Evolutionary conservation across 2,113 vertebrate species (phyloP).

Genomic region (Irena cyanogastra): DNA sequence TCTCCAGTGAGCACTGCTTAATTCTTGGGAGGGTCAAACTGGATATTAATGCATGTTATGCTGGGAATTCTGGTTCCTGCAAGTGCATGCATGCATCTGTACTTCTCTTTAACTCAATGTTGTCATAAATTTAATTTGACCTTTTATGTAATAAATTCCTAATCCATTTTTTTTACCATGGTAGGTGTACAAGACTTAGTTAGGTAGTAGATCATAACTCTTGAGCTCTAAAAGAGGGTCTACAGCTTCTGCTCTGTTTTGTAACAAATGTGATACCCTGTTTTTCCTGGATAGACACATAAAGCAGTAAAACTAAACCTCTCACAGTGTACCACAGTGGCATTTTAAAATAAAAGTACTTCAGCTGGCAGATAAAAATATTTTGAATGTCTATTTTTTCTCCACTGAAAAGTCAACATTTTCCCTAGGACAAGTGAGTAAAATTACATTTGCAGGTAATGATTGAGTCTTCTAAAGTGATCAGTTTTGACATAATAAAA

Average conservation of each 20-base stretch:
- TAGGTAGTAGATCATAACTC: background rate
- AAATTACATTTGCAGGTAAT: background rate
- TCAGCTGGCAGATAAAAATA: background rate
- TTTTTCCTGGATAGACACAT: background rate
- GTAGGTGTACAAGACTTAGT: background rate
- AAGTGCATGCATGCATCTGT: background rate
- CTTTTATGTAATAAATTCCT: background rate
- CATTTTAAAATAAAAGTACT: background rate
- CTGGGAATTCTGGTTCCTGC: background rate
- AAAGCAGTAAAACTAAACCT: background rate
- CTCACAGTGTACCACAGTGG: background rate
- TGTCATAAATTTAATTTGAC: background rate
- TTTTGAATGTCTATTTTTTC: background rate
- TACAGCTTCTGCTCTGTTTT: background rate
- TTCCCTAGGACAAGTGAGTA: background rate
- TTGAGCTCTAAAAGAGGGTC: background rate
- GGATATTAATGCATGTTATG: background rate
- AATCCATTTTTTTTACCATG: background rate
- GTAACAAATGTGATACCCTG: background rate
- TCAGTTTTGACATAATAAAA: background rate
- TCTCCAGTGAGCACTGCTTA: background rate
- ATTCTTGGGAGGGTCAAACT: background rate
- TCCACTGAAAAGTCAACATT: background rate
- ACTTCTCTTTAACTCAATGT: background rate
- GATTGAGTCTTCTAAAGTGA: background rate